Evolutionary conservation across 2,797 vertebrate species (phyloP), one percentile per base, ranked within the genome.

Genomic region (Argya squamiceps): DNA sequence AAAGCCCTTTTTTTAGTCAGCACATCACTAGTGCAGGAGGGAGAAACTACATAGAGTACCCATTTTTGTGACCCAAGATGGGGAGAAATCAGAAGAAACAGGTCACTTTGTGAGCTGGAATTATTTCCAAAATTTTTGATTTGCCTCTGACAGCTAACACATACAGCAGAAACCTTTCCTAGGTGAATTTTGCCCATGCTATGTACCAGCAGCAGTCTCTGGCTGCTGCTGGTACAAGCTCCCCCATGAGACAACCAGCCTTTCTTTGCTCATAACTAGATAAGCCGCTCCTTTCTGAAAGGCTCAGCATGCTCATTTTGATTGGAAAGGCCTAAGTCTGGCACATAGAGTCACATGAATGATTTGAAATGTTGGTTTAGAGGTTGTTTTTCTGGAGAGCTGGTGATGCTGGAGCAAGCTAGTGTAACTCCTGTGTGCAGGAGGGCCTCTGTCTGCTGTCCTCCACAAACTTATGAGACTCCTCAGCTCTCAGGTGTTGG

Each of bases 271-370:
- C 24, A 4, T 47, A 15, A 10, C 58, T n/a, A 41, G 18, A 32
- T 58, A 47, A 88, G 11, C 24, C 70, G 23, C 43, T 59, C 37
- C 32, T 76, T 30, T 34, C 22, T 39, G 46, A 44, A 73, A 62
- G 32, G 13, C 50, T 67, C 49, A 29, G 27, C 27, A 30, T 52
- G 27, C 6, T 52, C 24, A 8, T 50, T 94, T 65, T 75, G 27
- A 30, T 30, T 53, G 56, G 44, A 37, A 70, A 83, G 14, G 10
- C 34, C 46, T 24, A 24, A 52, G 16, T 62, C 44, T 64, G 47
- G 32, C 41, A 53, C 34, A 6, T n/a, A 7, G 10, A n/a, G 19
- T 24, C 1, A 0, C 1, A 3, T 16, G 36, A 64, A 64, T 39
- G 22, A 27, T 71, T 62, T 60, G 36, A 43, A 81, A 44, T 4